These are phyloP conservation scores for Cremastobaeus sp. DNA, from an alignment of 2,888 invertebrate species.

Conservation along the genomic window DNA sequence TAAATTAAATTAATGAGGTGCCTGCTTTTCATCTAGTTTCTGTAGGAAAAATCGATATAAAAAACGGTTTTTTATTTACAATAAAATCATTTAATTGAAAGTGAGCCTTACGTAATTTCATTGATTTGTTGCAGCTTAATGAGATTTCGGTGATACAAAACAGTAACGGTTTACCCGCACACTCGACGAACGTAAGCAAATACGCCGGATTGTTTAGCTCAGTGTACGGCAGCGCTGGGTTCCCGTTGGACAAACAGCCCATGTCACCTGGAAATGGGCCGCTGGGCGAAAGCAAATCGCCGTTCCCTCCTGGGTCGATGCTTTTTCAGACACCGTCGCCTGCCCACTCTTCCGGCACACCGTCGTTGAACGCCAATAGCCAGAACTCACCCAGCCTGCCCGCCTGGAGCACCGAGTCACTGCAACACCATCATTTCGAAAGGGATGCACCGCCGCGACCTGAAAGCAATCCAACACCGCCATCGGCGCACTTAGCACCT, in stretches of 20 bases:
- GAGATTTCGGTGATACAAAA: conserved; percentile 89
- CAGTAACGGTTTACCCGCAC: conserved; percentile 83
- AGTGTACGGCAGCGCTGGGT: conserved; percentile 80
- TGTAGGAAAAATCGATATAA: no score
- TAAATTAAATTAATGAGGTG: no score
- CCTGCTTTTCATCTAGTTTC: no score
- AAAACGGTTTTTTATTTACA: not conserved
- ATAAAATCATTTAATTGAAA: not conserved
- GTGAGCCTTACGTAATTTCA: not conserved
- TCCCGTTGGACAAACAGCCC: conserved; percentile 80
- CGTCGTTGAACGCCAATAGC: conserved; percentile 73
- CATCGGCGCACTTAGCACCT: conserved; percentile 81
- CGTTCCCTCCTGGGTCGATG: conserved; percentile 74
- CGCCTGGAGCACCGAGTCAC: conserved; percentile 79
- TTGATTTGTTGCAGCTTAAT: conserved; percentile 82
- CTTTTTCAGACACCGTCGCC: conserved; percentile 76
- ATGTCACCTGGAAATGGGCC: conserved; percentile 80
- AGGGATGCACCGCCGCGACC: conserved; percentile 78
- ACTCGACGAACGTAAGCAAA: conserved; percentile 80
- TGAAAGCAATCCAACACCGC: conserved; percentile 75
- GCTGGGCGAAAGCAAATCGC: conserved; percentile 78
- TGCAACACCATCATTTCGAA: conserved; percentile 81
- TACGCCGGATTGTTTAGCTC: conserved; percentile 89
- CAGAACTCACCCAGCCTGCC: conserved; percentile 79
- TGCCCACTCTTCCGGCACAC: conserved; percentile 77